Evolutionary conservation across 1,140 invertebrate genomes (phyloP).

Genomic region (Subanguina moxae): DNA sequence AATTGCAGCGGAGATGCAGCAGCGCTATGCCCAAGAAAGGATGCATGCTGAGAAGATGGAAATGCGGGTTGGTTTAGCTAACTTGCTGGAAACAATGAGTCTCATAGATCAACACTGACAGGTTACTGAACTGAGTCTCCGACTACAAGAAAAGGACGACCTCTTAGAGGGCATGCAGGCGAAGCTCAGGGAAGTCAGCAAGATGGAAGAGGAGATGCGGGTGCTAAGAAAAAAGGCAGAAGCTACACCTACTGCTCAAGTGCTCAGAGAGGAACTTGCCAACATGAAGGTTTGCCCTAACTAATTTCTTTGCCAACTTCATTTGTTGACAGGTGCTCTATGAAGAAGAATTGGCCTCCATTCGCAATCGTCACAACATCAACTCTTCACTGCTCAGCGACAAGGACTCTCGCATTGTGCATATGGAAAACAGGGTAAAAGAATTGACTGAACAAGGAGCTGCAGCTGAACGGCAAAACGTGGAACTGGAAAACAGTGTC

Average conservation of each 20-base stretch:
- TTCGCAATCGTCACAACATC: conserved; percentile 19
- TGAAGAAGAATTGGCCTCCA: conserved; percentile 29
- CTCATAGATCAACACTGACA: conserved; percentile 11
- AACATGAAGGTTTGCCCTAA: conserved; percentile 39
- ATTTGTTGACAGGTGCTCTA: conserved; percentile 24
- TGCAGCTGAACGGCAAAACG: conserved; percentile 20
- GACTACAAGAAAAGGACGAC: conserved; percentile 43
- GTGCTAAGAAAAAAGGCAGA: conserved; percentile 37
- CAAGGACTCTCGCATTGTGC: conserved; percentile 32
- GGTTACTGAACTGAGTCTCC: conserved; percentile 43
- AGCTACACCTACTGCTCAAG: conserved; percentile 29
- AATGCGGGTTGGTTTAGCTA: conserved; percentile 28
- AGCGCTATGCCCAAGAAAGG: conserved; percentile 39
- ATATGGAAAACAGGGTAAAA: conserved; percentile 32
- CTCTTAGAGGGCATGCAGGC: conserved; percentile 16
- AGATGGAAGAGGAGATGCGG: conserved; percentile 39
- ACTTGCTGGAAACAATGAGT: background rate
- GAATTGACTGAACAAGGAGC: conserved; percentile 37
- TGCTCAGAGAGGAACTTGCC: conserved; percentile 32
- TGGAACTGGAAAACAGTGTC: conserved; percentile 25
- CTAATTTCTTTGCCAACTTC: too few relatives aligned
- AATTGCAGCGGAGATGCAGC: conserved; percentile 41
- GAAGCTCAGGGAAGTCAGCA: conserved; percentile 30
- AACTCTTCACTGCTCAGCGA: conserved; percentile 18
- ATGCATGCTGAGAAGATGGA: conserved; percentile 30